Percentiles rank a stretch among this genome's conserved stretches.
Evolutionary conservation across 2,888 invertebrate species (phyloP).

Genomic region (Plagiodera versicolora): DNA sequence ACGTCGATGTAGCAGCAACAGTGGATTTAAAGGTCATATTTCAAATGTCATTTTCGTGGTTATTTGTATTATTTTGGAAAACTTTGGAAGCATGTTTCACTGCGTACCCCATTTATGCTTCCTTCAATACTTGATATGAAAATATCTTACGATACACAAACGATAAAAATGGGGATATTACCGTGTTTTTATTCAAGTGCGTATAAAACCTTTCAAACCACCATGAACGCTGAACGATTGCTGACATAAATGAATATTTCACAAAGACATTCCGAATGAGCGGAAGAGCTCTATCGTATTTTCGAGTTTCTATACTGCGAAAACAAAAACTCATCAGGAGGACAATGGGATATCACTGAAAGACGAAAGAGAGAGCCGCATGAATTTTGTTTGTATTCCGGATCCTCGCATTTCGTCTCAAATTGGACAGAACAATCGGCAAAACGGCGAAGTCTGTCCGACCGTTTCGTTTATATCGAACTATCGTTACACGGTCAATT

Average conservation of each 20-base stretch:
- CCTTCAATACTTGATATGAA: too few species aligned
- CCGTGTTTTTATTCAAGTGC: too few species aligned
- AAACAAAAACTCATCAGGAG: not conserved
- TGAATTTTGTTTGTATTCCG: slow-evolving; percentile 28
- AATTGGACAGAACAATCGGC: slow-evolving; percentile 25
- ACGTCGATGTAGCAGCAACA: too few species aligned
- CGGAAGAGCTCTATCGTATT: not conserved
- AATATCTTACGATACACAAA: too few species aligned
- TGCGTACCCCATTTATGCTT: too few species aligned
- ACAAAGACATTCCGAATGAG: not conserved
- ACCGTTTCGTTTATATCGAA: slow-evolving; percentile 8
- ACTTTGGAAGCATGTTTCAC: too few species aligned
- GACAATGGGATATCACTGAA: not conserved
- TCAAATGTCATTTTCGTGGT: too few species aligned
- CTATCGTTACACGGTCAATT: slow-evolving; percentile 10
- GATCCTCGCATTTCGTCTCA: slow-evolving; percentile 23
- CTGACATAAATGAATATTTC: not conserved
- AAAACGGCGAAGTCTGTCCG: not conserved
- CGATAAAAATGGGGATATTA: too few species aligned
- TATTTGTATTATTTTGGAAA: too few species aligned
- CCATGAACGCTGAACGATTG: not conserved
- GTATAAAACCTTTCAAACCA: too few species aligned
- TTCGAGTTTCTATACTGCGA: not conserved
- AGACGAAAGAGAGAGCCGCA: slow-evolving; percentile 2
- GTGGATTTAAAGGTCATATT: too few species aligned